Conservation (phyloP, 2,888 invertebrate species). For the Drosophila pegasa region DNA sequence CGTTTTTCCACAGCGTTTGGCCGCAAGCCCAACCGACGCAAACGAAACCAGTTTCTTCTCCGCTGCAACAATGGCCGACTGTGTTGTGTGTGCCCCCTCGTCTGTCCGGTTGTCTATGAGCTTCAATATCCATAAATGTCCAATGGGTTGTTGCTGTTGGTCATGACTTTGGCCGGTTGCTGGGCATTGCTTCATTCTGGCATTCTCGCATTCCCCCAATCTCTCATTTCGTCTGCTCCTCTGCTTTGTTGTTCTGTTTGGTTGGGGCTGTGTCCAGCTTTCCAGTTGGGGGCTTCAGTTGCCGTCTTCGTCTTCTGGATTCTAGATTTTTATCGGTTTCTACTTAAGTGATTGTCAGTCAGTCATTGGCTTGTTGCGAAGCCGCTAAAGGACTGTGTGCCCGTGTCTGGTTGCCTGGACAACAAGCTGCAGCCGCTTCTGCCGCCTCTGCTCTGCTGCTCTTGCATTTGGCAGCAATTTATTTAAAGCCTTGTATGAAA, state of each 20-base stretch:
- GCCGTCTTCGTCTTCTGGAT: slow-evolving; percentile 52
- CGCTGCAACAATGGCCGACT: slow-evolving; percentile 48
- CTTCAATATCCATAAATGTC: slow-evolving; percentile 81
- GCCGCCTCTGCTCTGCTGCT: slow-evolving; percentile 6
- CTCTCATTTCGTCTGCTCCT: slow-evolving; percentile 24
- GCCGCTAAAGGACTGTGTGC: slow-evolving; percentile 41
- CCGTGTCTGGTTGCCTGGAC: slow-evolving; percentile 22
- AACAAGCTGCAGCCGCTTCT: slow-evolving; percentile 4
- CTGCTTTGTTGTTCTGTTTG: slow-evolving; percentile 15
- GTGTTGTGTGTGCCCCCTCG: slow-evolving; percentile 26
- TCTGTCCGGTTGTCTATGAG: slow-evolving; percentile 67
- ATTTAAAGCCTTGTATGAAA: slow-evolving; percentile 68
- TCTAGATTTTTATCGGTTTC: slow-evolving; percentile 80
- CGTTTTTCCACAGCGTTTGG: slow-evolving; percentile 27
- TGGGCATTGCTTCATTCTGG: slow-evolving; percentile 45
- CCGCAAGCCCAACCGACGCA: slow-evolving; percentile 16
- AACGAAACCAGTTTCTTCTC: slow-evolving; percentile 63
- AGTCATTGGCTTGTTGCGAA: slow-evolving; percentile 61
- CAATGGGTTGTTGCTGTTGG: slow-evolving; percentile 64
- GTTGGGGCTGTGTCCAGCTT: slow-evolving; percentile 38
- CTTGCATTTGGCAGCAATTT: slow-evolving; percentile 65
- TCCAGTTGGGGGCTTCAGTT: slow-evolving; percentile 46
- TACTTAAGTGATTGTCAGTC: slow-evolving; percentile 81
- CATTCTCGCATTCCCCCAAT: slow-evolving; percentile 32
- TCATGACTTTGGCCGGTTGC: slow-evolving; percentile 69